These are phyloP conservation scores for Carduelis carduelis DNA, from an alignment of 2,797 vertebrate genomes.

Conservation along the genomic window DNA sequence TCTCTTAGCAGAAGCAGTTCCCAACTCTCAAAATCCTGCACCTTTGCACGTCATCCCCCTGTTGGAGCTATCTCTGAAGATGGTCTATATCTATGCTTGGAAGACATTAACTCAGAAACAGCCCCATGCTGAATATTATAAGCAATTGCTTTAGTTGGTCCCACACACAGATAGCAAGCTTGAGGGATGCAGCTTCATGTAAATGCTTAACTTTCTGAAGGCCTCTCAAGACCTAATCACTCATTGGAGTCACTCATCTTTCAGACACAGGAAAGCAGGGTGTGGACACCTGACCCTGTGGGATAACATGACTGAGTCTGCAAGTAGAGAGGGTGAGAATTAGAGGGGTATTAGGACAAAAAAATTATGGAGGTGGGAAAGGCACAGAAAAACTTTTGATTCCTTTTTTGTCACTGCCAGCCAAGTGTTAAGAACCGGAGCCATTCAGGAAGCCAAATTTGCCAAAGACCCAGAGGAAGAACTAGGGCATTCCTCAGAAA, in stretches of 20 bases:
- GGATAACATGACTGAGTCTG: not conserved
- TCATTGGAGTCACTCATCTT: not conserved
- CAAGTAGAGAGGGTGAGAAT: not conserved
- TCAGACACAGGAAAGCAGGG: not conserved
- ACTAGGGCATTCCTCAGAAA: not conserved
- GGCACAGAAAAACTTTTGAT: not conserved
- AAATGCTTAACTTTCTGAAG: not conserved
- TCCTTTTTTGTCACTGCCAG: not conserved
- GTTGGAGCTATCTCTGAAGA: not conserved
- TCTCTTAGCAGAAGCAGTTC: not conserved
- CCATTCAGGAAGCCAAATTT: not conserved
- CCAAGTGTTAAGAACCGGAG: not conserved
- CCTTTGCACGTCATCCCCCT: not conserved
- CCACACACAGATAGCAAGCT: not conserved
- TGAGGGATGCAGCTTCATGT: not conserved
- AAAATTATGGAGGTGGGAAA: not conserved
- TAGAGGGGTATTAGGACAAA: not conserved
- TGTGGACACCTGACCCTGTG: not conserved
- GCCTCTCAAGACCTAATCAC: not conserved
- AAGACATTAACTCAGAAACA: not conserved
- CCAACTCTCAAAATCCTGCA: not conserved
- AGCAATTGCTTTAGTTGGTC: not conserved
- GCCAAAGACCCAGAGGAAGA: not conserved
- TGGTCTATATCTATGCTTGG: not conserved
- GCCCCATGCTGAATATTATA: not conserved